Conservation (phyloP, 2,797 vertebrate genomes). For the Myotis pilosus region DNA sequence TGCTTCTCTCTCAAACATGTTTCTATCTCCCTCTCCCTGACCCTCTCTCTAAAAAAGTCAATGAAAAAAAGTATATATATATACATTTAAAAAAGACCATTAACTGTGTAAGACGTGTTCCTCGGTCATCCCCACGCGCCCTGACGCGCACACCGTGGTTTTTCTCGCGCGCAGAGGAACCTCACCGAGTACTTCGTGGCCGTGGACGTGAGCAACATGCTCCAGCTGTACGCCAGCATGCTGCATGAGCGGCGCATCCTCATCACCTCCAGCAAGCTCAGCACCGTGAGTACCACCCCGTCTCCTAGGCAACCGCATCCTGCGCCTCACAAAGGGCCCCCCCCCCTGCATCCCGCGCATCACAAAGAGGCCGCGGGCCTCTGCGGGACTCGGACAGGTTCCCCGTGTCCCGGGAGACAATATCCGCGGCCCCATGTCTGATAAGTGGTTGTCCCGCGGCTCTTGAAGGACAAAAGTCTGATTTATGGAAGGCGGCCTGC, state of each 20-base stretch:
- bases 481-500: constrained; percentile 81
- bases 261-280: constrained; percentile 98
- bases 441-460: constrained; percentile 80
- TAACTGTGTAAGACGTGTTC: background rate
- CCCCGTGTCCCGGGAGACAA: constrained; percentile 77
- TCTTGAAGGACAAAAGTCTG: constrained; percentile 85
- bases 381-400: constrained; percentile 76
- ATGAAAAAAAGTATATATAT: too few species aligned
- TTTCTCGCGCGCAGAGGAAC: constrained; percentile 90
- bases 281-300: constrained; percentile 94
- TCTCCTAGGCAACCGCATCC: background rate
- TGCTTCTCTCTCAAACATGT: too few species aligned
- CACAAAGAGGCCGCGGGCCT: constrained; percentile 78
- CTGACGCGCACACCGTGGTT: constrained; percentile 56
- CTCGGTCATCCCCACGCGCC: background rate
- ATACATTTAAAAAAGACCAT: too few species aligned
- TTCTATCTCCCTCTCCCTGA: too few species aligned
- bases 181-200: constrained; percentile 99
- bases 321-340: constrained; percentile 71
- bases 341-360: background rate
- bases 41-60: too few species aligned
- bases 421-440: constrained; percentile 80
- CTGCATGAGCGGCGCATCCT: constrained; percentile 96
- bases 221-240: constrained; percentile 98
- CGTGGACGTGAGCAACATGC: constrained; percentile 98